Evolutionary conservation across 2,888 invertebrate genomes (phyloP).

Genomic region (Lordiphosa fenestrarum): DNA sequence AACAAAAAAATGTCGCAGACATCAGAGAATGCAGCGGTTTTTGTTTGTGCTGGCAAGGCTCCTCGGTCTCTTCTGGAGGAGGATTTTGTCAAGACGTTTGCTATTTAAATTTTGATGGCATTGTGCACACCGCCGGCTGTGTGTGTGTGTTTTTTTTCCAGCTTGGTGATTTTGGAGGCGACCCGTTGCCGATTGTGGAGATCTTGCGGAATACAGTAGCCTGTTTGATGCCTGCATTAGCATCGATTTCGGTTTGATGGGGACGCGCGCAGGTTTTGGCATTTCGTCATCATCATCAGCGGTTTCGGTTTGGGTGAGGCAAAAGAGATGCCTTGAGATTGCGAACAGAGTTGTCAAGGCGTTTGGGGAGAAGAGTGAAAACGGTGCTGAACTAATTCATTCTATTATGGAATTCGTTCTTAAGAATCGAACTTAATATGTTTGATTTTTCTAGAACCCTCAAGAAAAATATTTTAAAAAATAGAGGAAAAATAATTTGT

Average conservation of each 20-base stretch:
- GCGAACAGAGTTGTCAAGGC: constrained; percentile 46
- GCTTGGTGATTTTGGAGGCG: constrained; percentile 53
- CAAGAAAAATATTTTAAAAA: too few relatives aligned
- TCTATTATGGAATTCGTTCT: too few relatives aligned
- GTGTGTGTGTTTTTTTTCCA: constrained; percentile 12
- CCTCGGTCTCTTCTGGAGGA: constrained; percentile 13
- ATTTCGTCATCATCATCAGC: constrained; percentile 55
- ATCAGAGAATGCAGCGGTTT: constrained; percentile 55
- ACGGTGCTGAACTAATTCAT: too few relatives aligned
- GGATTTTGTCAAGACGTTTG: constrained; percentile 26
- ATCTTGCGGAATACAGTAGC: constrained; percentile 66
- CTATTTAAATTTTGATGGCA: constrained; percentile 75
- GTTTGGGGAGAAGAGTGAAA: too few relatives aligned
- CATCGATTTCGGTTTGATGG: constrained; percentile 58
- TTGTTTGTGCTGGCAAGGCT: constrained; percentile 7
- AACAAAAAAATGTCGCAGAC: constrained; percentile 59
- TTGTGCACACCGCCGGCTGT: constrained; percentile 66
- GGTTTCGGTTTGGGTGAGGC: too few relatives aligned
- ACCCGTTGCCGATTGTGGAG: constrained; percentile 4
- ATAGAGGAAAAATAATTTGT: too few relatives aligned
- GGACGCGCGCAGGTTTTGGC: constrained; percentile 40
- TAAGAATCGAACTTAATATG: too few relatives aligned
- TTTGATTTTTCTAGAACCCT: too few relatives aligned
- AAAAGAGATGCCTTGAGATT: constrained; percentile 7
- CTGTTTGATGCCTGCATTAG: constrained; percentile 46